These are phyloP conservation scores for Dusona sp. DNA, from an alignment of 2,888 invertebrate species.

Conservation along the genomic window DNA sequence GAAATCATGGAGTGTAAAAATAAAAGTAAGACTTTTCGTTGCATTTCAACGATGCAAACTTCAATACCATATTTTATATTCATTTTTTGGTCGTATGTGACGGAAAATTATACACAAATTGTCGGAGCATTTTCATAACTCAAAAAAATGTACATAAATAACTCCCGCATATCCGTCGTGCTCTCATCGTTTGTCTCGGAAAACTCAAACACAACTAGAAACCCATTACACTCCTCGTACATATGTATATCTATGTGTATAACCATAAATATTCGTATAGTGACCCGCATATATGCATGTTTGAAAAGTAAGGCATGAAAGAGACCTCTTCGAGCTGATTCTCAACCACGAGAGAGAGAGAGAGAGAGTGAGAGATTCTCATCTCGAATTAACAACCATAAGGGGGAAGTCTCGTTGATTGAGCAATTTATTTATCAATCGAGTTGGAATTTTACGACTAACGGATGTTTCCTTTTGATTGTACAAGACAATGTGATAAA, in stretches of 20 bases:
- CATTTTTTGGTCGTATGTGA: neutral
- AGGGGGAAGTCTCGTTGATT: conserved; percentile 30
- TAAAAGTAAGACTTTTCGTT: neutral
- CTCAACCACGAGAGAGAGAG: neutral
- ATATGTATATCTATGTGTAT: neutral
- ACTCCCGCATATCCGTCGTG: conserved; percentile 9
- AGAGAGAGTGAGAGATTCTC: neutral
- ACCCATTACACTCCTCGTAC: neutral
- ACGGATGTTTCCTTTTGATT: conserved; percentile 44
- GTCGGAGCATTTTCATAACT: neutral
- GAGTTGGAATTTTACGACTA: conserved; percentile 41
- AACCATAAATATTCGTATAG: neutral
- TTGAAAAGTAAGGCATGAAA: conserved; percentile 1
- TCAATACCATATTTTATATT: no score
- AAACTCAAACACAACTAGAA: neutral
- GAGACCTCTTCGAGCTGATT: neutral
- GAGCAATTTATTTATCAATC: conserved; percentile 57
- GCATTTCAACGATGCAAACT: no score
- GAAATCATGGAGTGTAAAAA: neutral
- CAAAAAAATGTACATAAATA: neutral
- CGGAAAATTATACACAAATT: neutral
- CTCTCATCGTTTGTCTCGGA: neutral
- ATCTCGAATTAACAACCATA: conserved; percentile 38
- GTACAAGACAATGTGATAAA: conserved; percentile 18
- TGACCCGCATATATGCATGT: conserved; percentile 4